Evolutionary conservation across 2,797 vertebrate genomes (phyloP), one percentile per base, ranked within the genome.

Genomic region (Syndactyla subalaris): DNA sequence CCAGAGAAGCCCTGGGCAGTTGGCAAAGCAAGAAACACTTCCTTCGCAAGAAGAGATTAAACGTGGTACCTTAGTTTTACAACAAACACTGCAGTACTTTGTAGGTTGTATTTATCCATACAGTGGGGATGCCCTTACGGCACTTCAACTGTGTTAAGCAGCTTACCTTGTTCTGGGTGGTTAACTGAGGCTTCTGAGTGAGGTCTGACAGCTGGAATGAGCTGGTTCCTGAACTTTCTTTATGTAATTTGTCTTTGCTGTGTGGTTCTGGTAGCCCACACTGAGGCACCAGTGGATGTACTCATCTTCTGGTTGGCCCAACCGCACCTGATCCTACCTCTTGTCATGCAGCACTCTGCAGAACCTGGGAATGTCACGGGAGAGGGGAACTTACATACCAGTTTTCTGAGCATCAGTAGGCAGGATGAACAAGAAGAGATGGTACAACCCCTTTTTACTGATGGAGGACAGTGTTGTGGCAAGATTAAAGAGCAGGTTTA

Each of bases 81-180:
- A 34, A 10, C 5, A 67, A 82, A 41, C 12, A 7, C 30, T 21
- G 22, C 3, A 3, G 16, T 22, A 10, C 12, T 77, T 70, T 49
- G 10, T 20, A 7, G 27, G 14, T 26, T 29, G 3, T 11, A 10
- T 63, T 61, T 32, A 61, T 15, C 27, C 2, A 0, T 32, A 7
- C 12, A 3, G 14, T 8, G 29, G 2, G 5, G 14, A 14, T 58
- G 15, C 5, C 54, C 24, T 48, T 20, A n/a, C 0, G 0, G 13
- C 26, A 7, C 16, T 39, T 45, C n/a, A 30, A 2, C 12, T 24
- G 41, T 43, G 23, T 22, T 22, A 41, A 41, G 49, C 26, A 57
- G 26, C 22, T 29, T 12, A 5, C 54, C 36, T n/a, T 32, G 14
- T 70, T 72, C 66, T 38, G 24, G 7, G 22, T 55, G 30, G 19